Conservation (phyloP, 2,888 invertebrate genomes). For the Ommatoiulus sabulosus region DNA sequence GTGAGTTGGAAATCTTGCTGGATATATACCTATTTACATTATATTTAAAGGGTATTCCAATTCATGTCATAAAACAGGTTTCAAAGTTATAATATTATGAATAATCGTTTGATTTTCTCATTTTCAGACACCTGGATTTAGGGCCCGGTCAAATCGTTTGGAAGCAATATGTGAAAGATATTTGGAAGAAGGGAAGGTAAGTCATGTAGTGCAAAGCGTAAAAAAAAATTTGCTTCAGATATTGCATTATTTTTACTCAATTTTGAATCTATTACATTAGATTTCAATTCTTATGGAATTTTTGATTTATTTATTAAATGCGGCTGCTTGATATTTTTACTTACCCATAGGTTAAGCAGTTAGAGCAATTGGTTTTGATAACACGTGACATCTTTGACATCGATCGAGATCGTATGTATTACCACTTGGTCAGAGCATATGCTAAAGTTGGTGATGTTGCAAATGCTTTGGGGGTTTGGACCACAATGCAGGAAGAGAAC, state of each 20-base stretch:
- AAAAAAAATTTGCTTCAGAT: background rate
- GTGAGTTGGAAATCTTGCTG: constrained; percentile 64
- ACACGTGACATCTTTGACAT: constrained; percentile 81
- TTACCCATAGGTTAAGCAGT: constrained; percentile 73
- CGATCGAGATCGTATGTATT: constrained; percentile 81
- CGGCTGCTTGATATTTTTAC: too few species aligned
- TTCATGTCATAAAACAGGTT: constrained; percentile 4
- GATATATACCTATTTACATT: background rate
- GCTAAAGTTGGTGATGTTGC: constrained; percentile 77
- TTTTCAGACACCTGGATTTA: constrained; percentile 79
- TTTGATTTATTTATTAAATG: too few species aligned
- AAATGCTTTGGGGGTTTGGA: constrained; percentile 84
- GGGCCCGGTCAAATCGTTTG: constrained; percentile 76
- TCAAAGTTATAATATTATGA: background rate
- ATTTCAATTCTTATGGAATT: too few species aligned
- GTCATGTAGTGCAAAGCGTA: too few species aligned
- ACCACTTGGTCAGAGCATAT: constrained; percentile 80
- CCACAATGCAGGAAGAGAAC: constrained; percentile 85
- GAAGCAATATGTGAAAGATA: constrained; percentile 74
- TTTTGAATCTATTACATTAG: too few species aligned
- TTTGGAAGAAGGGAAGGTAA: constrained; percentile 70
- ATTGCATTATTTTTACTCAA: too few species aligned
- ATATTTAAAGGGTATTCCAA: background rate
- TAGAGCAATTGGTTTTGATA: constrained; percentile 82
- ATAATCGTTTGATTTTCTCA: constrained; percentile 2